Evolutionary conservation across 1,140 invertebrate species (phyloP).

Genomic region (Cydia splendana): DNA sequence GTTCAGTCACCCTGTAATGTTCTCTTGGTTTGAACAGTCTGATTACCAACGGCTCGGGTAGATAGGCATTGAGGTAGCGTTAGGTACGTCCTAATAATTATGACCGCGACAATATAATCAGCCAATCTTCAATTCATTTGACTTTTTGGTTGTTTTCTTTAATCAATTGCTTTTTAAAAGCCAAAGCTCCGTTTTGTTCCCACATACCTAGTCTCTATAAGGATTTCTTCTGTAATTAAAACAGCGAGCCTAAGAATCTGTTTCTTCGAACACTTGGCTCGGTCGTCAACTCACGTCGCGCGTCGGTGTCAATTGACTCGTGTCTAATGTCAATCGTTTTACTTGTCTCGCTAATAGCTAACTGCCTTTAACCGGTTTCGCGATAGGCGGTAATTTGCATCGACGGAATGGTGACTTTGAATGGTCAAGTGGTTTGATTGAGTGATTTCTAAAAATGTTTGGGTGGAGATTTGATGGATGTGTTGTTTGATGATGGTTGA

Average conservation of each 20-base stretch:
- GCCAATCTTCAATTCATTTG: too few species aligned
- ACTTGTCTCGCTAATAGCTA: conserved; percentile 38
- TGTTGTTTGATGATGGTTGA: neutral
- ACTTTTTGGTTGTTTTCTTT: too few species aligned
- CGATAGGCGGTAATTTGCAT: conserved; percentile 7
- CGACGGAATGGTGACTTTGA: conserved; percentile 18
- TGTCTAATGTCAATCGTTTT: conserved; percentile 55
- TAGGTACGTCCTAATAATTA: too few species aligned
- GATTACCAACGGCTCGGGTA: too few species aligned
- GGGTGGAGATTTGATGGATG: conserved; percentile 1
- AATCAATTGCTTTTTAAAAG: too few species aligned
- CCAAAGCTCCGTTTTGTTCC: too few species aligned
- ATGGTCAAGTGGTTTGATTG: conserved; percentile 31
- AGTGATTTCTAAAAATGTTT: conserved; percentile 19
- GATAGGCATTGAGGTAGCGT: too few species aligned
- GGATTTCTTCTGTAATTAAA: too few species aligned
- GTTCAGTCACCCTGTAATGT: too few species aligned
- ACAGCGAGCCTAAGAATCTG: neutral
- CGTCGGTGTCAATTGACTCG: conserved; percentile 36
- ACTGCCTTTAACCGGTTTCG: conserved; percentile 37
- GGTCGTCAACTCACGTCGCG: neutral
- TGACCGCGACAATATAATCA: too few species aligned
- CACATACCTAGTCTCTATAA: too few species aligned
- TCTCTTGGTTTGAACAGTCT: too few species aligned
- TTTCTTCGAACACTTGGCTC: neutral